Evolutionary conservation across 1,140 invertebrate genomes (phyloP).

Genomic region (Maniola jurtina): DNA sequence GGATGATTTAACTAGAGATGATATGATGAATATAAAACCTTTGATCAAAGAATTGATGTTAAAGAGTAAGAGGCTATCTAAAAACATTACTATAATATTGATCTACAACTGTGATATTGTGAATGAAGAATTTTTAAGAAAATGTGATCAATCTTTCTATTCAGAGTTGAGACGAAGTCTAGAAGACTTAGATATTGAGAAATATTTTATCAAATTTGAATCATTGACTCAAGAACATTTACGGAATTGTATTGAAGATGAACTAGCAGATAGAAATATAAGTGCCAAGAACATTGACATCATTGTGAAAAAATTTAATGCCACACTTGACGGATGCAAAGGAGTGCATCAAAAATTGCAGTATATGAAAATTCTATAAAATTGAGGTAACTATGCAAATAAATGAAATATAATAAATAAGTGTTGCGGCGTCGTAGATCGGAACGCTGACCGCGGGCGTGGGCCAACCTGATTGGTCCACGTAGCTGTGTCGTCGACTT

Average conservation of each 20-base stretch:
- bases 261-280: constrained; percentile 41
- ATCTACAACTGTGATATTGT: constrained; percentile 55
- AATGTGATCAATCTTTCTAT: constrained; percentile 46
- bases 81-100: constrained; percentile 52
- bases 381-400: constrained; percentile 41
- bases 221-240: constrained; percentile 47
- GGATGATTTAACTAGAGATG: constrained; percentile 53
- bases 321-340: constrained; percentile 67
- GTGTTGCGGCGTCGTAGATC: too few relatives aligned
- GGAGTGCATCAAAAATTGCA: constrained; percentile 65
- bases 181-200: constrained; percentile 39
- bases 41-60: constrained; percentile 42
- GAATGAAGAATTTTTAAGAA: constrained; percentile 34
- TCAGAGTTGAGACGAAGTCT: constrained; percentile 40
- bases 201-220: constrained; percentile 58
- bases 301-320: constrained; percentile 62
- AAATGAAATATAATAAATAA: constrained; percentile 29
- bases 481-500: too few relatives aligned
- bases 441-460: too few relatives aligned
- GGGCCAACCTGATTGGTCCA: too few relatives aligned
- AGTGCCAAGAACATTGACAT: constrained; percentile 40
- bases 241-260: constrained; percentile 57
- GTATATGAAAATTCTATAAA: constrained; percentile 47
- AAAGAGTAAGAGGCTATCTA: constrained; percentile 50
- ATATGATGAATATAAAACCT: constrained; percentile 39